A percentile compares a stretch with the other conserved stretches of the same genome.
phyloP scores from a whole-genome alignment of 2,888 invertebrate genomes.

The Gandaritis pyraliata region DNA sequence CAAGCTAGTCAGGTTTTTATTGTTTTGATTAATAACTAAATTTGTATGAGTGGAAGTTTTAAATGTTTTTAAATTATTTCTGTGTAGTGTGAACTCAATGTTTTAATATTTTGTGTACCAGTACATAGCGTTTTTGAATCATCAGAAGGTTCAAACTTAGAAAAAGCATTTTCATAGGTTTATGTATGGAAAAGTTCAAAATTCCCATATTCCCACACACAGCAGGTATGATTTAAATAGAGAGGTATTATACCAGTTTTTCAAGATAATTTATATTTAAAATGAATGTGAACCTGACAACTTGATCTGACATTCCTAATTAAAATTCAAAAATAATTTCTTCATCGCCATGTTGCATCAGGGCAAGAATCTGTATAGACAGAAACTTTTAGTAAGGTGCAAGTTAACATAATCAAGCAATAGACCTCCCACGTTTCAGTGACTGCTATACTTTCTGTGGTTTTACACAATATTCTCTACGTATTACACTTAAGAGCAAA shows the following conservation, averaged over 20 bases:
- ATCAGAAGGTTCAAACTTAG: too few species aligned
- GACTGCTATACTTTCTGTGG: conserved; percentile 18
- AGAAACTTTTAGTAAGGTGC: conserved; percentile 15
- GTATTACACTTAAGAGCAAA: conserved; percentile 22
- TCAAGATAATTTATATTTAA: conserved; percentile 4
- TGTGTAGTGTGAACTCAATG: too few species aligned
- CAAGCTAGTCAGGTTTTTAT: background rate
- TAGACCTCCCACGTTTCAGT: conserved; percentile 42
- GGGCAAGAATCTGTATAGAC: conserved; percentile 17
- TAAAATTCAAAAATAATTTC: conserved; percentile 27
- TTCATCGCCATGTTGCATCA: conserved; percentile 27
- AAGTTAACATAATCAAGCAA: conserved; percentile 24
- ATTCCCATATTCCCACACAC: too few species aligned
- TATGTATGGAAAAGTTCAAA: too few species aligned
- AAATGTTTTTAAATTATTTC: background rate
- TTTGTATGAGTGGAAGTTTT: conserved; percentile 15
- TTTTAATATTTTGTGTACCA: too few species aligned
- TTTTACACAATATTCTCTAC: conserved; percentile 20
- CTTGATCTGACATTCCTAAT: conserved; percentile 20
- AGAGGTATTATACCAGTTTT: conserved; percentile 9
- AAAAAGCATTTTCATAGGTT: too few species aligned
- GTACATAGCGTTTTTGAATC: too few species aligned
- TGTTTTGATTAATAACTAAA: conserved; percentile 8
- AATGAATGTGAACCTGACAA: conserved; percentile 18
- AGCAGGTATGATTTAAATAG: background rate